These are phyloP conservation scores for Hoplodrina ambigua DNA, from an alignment of 2,888 invertebrate species.

Conservation along the genomic window DNA sequence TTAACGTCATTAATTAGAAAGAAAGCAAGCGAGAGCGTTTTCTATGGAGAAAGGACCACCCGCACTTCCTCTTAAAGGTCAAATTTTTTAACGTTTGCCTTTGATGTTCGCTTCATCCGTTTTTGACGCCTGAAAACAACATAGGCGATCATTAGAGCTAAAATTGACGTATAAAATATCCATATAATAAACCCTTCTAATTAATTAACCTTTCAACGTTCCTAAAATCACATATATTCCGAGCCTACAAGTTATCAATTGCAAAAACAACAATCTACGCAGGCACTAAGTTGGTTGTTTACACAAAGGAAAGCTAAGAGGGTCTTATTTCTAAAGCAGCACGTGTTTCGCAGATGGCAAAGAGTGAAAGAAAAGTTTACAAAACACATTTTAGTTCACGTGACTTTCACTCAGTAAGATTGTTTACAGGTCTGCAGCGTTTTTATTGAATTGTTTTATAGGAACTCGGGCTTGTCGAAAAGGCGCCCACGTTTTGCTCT, in stretches of 20 bases:
- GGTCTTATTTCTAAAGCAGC: slow-evolving; percentile 33
- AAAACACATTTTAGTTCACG: slow-evolving; percentile 53
- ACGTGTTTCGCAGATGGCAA: slow-evolving; percentile 47
- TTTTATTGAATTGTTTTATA: slow-evolving; percentile 44
- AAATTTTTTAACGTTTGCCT: background rate
- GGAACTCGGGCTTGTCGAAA: slow-evolving; percentile 23
- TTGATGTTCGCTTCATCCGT: background rate
- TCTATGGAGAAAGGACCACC: no score
- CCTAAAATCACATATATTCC: background rate
- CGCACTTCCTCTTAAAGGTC: background rate
- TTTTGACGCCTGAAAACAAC: background rate
- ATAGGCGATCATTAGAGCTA: background rate
- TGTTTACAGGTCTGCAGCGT: slow-evolving; percentile 14
- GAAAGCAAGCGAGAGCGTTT: no score
- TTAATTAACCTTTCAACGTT: background rate
- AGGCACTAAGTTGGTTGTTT: slow-evolving; percentile 18
- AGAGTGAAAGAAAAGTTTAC: slow-evolving; percentile 52
- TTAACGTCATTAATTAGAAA: no score
- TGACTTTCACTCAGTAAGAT: slow-evolving; percentile 37
- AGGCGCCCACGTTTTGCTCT: slow-evolving; percentile 29
- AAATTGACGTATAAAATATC: no score
- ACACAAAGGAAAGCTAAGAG: slow-evolving; percentile 40
- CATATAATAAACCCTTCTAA: background rate
- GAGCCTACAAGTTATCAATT: background rate
- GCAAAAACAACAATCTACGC: slow-evolving; percentile 8